Base-by-base conservation (phyloP, 2,797 vertebrate genomes). In the Setipinna tenuifilis region DNA sequence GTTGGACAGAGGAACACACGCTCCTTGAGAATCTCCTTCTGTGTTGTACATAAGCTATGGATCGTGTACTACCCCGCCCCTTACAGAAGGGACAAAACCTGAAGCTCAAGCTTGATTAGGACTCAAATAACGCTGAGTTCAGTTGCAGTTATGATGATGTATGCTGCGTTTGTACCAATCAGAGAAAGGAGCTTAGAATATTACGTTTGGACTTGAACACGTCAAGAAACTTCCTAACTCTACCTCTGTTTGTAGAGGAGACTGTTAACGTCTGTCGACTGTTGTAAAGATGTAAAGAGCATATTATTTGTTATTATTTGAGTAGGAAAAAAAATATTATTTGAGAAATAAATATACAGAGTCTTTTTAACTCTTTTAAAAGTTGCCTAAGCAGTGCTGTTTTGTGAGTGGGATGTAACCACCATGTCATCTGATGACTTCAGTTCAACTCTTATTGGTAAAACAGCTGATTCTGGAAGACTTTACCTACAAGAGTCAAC, bases 221-320 rank as follows among this genome's bases (percentile, higher is more conserved):
- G 35, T 17, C 68, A 35, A 75, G 68, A 41, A 16, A 35, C 17
- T 75, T 75, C 68, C 28, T 35, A 41, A 75, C 68, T 68, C 25
- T 75, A 7, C 68, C 68, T 75, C 68, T 75, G 68, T 75, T 75
- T 14, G 35, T 35, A 35, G 68, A 35, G 68, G 68, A 28, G 62
- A 75, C 68, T 71, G 65, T 75, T 75, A 75, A 75, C 50, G 50
- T 54, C 3, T 19, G 28, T 31, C 68, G 16, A 41, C 68, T 75
- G 19, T 59, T 59, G 68, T 75, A 75, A 75, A 75, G 68, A 75
- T 75, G 68, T 75, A 75, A 75, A 75, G 31, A 75, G 16, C 58
- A n/a, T 75, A 17, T 75, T 71, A 14, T 71, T 28, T 31, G 23
- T 71, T 54, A 9, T 54, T 54, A 10, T 54, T 54, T 71, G 11